phyloP scores from a whole-genome alignment of 2,888 invertebrate species.

The Lumbricus terrestris region DNA sequence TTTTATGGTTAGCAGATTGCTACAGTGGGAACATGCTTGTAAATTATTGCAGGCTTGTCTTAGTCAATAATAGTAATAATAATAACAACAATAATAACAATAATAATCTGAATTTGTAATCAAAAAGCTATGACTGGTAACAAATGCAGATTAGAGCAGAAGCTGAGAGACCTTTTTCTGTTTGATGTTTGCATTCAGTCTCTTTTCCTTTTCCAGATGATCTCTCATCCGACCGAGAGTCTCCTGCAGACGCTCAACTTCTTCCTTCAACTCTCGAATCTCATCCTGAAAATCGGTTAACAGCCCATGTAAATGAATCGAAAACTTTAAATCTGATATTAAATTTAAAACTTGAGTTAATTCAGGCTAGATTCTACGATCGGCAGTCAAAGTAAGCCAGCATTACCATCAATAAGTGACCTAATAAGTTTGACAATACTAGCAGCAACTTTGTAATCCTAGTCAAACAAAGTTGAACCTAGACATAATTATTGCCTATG shows the following conservation, averaged over 20 bases:
- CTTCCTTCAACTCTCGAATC: constrained; percentile 8
- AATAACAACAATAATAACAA: too few relatives aligned
- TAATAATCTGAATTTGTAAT: too few relatives aligned
- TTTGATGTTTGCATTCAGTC: not conserved
- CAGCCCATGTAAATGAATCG: too few relatives aligned
- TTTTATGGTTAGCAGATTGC: too few relatives aligned
- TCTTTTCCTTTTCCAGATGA: not conserved
- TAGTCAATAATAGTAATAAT: too few relatives aligned
- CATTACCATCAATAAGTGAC: too few relatives aligned
- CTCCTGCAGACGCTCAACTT: not conserved
- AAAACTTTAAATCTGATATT: too few relatives aligned
- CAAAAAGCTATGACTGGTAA: not conserved
- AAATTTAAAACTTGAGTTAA: too few relatives aligned
- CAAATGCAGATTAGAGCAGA: not conserved
- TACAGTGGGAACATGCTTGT: too few relatives aligned
- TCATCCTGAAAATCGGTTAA: not conserved
- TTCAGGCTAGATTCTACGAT: not conserved
- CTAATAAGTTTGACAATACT: too few relatives aligned
- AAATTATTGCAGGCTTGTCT: too few relatives aligned
- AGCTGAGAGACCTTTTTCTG: not conserved
- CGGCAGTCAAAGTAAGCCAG: not conserved
- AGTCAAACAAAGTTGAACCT: not conserved
- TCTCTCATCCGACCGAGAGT: constrained; percentile 4
- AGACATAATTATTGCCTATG: not conserved
- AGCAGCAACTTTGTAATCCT: too few relatives aligned